phyloP scores from a whole-genome alignment of 2,113 vertebrate genomes.

The Turnix velox region DNA sequence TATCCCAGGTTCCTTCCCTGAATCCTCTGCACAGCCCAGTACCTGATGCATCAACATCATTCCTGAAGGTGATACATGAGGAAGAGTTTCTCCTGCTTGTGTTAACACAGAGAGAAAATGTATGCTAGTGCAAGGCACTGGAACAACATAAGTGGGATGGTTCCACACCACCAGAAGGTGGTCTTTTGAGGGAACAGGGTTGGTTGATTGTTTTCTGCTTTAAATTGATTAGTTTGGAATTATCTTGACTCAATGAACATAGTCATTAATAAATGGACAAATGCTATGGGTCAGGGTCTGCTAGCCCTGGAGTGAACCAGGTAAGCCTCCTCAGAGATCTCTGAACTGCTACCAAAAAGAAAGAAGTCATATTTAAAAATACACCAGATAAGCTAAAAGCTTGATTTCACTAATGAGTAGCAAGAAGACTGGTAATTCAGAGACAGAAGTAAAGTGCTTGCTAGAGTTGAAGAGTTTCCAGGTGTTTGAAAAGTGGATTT shows the following conservation, averaged over 20 bases:
- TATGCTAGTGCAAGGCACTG: rapidly evolving
- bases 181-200: rapidly evolving
- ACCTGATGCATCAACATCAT: not conserved
- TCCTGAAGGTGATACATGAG: not conserved
- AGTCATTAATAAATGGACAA: not conserved
- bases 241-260: not conserved
- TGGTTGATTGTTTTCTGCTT: not conserved
- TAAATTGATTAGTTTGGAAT: not conserved
- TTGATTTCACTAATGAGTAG: not conserved
- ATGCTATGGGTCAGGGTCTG: not conserved
- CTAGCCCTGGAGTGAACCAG: not conserved
- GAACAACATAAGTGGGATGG: not conserved
- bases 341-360: not conserved
- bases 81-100: rapidly evolving
- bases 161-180: rapidly evolving
- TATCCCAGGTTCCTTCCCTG: not conserved
- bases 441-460: not conserved
- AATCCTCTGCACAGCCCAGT: not conserved
- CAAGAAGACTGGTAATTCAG: not conserved
- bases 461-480: not conserved
- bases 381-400: not conserved
- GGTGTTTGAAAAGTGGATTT: not conserved
- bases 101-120: rapidly evolving
- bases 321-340: too few species aligned
- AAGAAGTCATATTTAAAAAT: not conserved